Conservation (phyloP, 2,888 invertebrate species). For the Molorchus minor region DNA sequence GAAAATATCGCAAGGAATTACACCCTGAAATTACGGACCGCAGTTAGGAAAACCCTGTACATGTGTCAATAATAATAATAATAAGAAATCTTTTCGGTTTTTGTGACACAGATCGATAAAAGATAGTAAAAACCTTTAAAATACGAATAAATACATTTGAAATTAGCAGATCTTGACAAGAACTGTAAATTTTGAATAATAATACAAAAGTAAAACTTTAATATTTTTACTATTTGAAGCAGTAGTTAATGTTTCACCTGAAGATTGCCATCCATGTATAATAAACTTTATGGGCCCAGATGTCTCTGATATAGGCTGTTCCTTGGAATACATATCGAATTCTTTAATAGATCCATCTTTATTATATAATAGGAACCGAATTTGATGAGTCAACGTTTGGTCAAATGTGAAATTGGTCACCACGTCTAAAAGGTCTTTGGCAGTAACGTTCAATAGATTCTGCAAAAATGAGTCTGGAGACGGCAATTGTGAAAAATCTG, state of each 20-base stretch:
- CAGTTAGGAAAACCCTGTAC: no score
- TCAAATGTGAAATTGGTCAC: slow-evolving; percentile 35
- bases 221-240: no score
- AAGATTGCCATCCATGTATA: slow-evolving; percentile 45
- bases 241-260: slow-evolving; percentile 20
- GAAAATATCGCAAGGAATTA: no score
- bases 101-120: no score
- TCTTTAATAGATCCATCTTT: slow-evolving; percentile 18
- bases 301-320: slow-evolving; percentile 23
- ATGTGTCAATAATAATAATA: no score
- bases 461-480: slow-evolving; percentile 28
- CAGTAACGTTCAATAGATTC: slow-evolving; percentile 35
- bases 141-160: no score
- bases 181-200: no score
- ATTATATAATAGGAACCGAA: slow-evolving; percentile 33
- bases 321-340: slow-evolving; percentile 9
- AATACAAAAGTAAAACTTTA: no score
- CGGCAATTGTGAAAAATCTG: slow-evolving; percentile 16
- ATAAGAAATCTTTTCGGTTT: no score
- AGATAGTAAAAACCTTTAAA: no score
- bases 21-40: no score
- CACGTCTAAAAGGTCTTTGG: slow-evolving; percentile 31
- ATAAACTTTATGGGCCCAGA: slow-evolving; percentile 41
- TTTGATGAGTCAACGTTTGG: slow-evolving; percentile 27
- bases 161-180: no score